Evolutionary conservation across 2,888 invertebrate species (phyloP), one percentile per base, ranked within the genome.

Genomic region (Ormyrus pomaceus): DNA sequence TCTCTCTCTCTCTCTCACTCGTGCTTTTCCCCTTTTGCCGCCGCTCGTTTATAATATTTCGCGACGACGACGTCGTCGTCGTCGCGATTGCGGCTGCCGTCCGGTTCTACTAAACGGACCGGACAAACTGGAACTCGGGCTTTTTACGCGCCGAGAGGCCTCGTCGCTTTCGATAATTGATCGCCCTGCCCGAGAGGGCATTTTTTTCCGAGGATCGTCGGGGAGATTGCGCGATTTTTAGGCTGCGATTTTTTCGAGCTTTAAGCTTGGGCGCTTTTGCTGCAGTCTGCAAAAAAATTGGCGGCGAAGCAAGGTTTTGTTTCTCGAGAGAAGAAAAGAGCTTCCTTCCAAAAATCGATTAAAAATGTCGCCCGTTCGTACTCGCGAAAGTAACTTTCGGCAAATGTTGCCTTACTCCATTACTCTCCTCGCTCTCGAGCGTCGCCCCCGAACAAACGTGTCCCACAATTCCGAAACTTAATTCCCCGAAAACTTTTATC

Each of bases 91-190:
- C 8, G 51, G 9, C 6, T 19, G 19, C 19, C 19, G 19, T 19
- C 19, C 19, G 19, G 19, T 19, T 19, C 4, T 45, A 46, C 11
- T 11, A 68, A 45, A 19, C 53, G 11, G 46, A 61, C 71, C 46
- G 66, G 78, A 78, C 53, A 71, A 65, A 71, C 65, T 66, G 71
- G 65, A 77, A 71, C 9, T 48, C 45, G 45, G 2, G 51, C 53
- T 59, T 59, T 59, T 66, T 58, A 5, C 19, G 65, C 9, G 65
- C 9, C 7, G 7, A 9, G 10, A 2, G 62, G 3, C 45, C 13
- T 56, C 46, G 11, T 53, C 50, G 11, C 62, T 58, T 46, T 66
- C 45, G 50, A 51, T 77, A 62, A 70, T 70, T 59, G 70, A 77
- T 77, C 58, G 11, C 46, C 10, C 51, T 7, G 19, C 19, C 19